Evolutionary conservation across 1,140 invertebrate species (phyloP).

Genomic region (Panagrolaimus sp.): DNA sequence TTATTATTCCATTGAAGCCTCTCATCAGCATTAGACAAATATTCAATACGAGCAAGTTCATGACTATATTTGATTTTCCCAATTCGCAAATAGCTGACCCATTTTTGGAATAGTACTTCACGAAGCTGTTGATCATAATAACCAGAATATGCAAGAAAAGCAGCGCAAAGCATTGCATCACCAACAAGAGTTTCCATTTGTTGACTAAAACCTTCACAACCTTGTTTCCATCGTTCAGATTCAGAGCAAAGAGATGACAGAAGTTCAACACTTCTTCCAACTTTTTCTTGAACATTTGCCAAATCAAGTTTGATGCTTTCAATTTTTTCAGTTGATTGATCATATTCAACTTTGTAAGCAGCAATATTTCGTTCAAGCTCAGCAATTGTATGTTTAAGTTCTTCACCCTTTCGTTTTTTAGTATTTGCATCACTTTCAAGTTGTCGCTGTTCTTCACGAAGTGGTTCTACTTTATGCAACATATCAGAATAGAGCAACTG

Average conservation of each 20-base stretch:
- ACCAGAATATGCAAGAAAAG: conserved; percentile 91
- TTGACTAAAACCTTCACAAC: conserved; percentile 91
- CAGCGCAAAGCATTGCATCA: conserved; percentile 85
- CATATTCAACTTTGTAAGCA: conserved; percentile 94
- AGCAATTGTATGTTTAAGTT: conserved; percentile 81
- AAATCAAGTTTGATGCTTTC: conserved; percentile 96
- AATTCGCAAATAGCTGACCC: conserved; percentile 82
- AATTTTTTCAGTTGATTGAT: conserved; percentile 91
- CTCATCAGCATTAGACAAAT: conserved; percentile 97
- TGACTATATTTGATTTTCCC: conserved; percentile 80
- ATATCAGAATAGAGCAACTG: conserved; percentile 98
- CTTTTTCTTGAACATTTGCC: conserved; percentile 94
- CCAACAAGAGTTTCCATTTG: conserved; percentile 99
- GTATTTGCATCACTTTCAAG: conserved; percentile 83
- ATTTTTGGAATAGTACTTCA: conserved; percentile 86
- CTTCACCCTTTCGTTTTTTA: conserved; percentile 84
- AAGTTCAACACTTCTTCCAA: conserved; percentile 88
- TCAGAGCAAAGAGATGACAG: conserved; percentile 87
- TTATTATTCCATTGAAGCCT: conserved; percentile 93
- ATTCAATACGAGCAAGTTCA: conserved; percentile 93
- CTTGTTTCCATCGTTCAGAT: conserved; percentile 89
- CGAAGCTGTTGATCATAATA: conserved; percentile 96
- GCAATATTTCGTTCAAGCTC: conserved; percentile 84
- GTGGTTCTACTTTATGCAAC: conserved; percentile 93
- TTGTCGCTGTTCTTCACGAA: conserved; percentile 82